Evolutionary conservation across 35 echinoderm and acorn worm species (phyloP).

Genomic region (Nesometra sesokonis): DNA sequence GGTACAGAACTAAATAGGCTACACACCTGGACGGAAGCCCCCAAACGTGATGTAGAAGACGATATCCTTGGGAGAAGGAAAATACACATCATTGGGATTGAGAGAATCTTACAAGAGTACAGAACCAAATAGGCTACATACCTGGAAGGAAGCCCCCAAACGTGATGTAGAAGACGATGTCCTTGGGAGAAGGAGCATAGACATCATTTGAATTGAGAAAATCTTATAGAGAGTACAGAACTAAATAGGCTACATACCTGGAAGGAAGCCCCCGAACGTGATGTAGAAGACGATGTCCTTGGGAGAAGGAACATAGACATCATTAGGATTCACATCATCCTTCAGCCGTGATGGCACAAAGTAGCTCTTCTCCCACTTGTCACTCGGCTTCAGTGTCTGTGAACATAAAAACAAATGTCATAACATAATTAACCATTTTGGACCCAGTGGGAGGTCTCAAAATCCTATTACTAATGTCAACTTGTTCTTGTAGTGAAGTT

Average conservation of each 20-base stretch:
- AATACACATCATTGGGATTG: constrained; percentile 34
- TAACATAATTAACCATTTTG: no score
- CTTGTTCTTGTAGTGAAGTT: no score
- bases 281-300: constrained; percentile 47
- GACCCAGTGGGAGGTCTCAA: no score
- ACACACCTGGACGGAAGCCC: constrained; percentile 55
- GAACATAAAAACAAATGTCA: not conserved
- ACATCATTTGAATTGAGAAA: constrained; percentile 36
- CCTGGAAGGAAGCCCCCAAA: constrained; percentile 69
- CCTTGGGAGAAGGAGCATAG: constrained; percentile 17
- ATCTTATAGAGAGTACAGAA: not conserved
- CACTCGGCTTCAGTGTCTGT: not conserved
- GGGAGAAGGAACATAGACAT: constrained; percentile 30
- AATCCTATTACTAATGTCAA: no score
- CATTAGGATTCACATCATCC: constrained; percentile 36
- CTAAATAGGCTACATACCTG: constrained; percentile 18
- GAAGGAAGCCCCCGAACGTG: constrained; percentile 68
- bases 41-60: constrained; percentile 64
- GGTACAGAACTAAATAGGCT: not conserved
- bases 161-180: constrained; percentile 51
- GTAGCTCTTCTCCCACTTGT: constrained; percentile 26
- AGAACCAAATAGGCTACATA: not conserved
- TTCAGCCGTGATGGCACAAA: constrained; percentile 53
- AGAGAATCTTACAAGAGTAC: constrained; percentile 2
- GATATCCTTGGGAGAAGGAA: constrained; percentile 22